Conservation (phyloP, 2,113 vertebrate species). For the Prinia subflava region DNA sequence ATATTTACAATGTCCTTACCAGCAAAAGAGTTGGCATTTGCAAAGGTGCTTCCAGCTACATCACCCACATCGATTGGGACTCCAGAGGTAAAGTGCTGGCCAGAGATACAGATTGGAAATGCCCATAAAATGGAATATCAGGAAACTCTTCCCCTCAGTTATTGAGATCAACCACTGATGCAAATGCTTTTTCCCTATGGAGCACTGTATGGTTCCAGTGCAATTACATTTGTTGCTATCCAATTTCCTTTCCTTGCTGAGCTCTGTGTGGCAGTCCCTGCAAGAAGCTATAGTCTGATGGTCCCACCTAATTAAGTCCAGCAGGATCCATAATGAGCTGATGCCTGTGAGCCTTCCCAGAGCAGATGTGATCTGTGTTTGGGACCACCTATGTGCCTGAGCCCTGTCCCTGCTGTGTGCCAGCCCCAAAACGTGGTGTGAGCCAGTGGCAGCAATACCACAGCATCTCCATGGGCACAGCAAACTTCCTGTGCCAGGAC, state of each 20-base stretch:
- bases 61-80: constrained; percentile 98
- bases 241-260: neutral
- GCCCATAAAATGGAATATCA: neutral
- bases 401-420: neutral
- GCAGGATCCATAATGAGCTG: neutral
- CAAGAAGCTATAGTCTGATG: neutral
- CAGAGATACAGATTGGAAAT: neutral
- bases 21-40: constrained; percentile 98
- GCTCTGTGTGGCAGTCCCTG: neutral
- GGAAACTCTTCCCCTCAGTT: neutral
- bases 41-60: constrained; percentile 89
- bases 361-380: neutral
- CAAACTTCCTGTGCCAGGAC: neutral
- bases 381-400: neutral
- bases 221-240: neutral
- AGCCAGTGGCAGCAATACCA: neutral
- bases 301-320: neutral
- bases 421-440: neutral
- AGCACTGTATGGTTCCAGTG: neutral
- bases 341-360: neutral
- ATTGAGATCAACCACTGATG: neutral
- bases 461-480: neutral
- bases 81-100: constrained; percentile 79
- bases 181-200: neutral
- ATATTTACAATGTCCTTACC: constrained; percentile 96